Conservation (phyloP, 2,888 invertebrate genomes). For the Gandaritis pyraliata region DNA sequence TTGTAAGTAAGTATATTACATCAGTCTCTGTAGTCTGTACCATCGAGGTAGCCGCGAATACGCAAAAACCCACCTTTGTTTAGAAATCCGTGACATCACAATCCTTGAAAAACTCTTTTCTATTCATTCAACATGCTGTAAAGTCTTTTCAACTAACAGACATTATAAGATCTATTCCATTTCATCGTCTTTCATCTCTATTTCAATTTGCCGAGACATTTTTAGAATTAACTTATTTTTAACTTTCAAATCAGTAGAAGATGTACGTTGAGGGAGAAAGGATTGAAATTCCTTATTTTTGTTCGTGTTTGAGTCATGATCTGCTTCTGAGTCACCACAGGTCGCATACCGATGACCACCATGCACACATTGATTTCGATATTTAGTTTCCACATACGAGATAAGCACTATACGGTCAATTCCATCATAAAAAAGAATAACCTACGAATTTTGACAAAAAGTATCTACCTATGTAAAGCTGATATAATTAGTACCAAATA, state of each 20-base stretch:
- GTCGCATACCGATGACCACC: conserved; percentile 39
- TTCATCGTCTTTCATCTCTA: no score
- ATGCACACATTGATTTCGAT: conserved; percentile 27
- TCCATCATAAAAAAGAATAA: no score
- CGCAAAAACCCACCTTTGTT: not conserved
- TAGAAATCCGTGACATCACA: not conserved
- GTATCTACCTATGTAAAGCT: no score
- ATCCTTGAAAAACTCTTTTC: not conserved
- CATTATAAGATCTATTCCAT: no score
- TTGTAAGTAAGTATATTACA: no score
- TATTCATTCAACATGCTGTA: not conserved
- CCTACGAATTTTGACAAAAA: no score
- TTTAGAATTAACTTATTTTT: no score
- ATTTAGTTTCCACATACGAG: conserved; percentile 22
- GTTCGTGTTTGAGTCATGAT: conserved; percentile 35
- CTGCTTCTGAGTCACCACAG: conserved; percentile 37
- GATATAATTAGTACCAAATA: no score
- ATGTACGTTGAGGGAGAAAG: conserved; percentile 6
- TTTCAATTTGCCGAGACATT: no score
- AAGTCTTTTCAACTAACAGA: not conserved
- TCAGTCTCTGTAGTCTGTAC: not conserved
- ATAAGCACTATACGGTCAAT: no score
- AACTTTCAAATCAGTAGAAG: not conserved
- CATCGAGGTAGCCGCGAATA: no score
- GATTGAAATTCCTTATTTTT: conserved; percentile 17